These are phyloP conservation scores for Coregonus sp. DNA, from an alignment of 2,797 vertebrate species.

Conservation along the genomic window DNA sequence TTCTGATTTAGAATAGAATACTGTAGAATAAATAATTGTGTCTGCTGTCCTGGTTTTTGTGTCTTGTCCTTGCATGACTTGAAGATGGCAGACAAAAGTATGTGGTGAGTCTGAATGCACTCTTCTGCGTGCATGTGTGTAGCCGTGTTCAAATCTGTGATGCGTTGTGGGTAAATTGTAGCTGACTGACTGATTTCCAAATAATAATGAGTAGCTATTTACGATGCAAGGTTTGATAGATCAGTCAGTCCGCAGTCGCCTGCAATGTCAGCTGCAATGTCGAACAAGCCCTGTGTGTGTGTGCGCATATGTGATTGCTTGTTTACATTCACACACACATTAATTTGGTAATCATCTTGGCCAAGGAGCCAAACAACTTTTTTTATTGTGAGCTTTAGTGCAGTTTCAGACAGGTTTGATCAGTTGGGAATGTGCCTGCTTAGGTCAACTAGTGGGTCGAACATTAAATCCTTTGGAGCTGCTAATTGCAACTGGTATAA, in stretches of 20 bases:
- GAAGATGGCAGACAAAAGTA: neutral
- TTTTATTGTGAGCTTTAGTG: neutral
- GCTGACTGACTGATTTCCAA: neutral
- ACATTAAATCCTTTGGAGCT: constrained; percentile 1
- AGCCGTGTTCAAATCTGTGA: neutral
- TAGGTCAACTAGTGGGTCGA: neutral
- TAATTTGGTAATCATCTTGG: neutral
- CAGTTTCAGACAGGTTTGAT: neutral
- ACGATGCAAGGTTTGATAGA: too few relatives aligned
- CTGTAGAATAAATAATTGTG: neutral
- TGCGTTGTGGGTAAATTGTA: neutral
- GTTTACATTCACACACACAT: neutral
- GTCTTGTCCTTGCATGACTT: constrained; percentile 7
- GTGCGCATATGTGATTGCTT: neutral
- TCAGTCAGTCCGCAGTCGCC: too few relatives aligned
- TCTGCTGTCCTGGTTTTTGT: neutral
- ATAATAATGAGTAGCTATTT: too few relatives aligned
- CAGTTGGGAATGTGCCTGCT: neutral
- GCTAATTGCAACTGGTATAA: neutral
- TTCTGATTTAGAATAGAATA: neutral
- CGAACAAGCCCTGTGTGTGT: neutral
- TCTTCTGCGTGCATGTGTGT: neutral
- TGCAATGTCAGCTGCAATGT: neutral
- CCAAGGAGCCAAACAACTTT: neutral
- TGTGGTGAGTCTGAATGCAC: constrained; percentile 5